Evolutionary conservation across 2,797 vertebrate genomes (phyloP), one percentile per base, ranked within the genome.

Genomic region (Sciurus carolinensis): DNA sequence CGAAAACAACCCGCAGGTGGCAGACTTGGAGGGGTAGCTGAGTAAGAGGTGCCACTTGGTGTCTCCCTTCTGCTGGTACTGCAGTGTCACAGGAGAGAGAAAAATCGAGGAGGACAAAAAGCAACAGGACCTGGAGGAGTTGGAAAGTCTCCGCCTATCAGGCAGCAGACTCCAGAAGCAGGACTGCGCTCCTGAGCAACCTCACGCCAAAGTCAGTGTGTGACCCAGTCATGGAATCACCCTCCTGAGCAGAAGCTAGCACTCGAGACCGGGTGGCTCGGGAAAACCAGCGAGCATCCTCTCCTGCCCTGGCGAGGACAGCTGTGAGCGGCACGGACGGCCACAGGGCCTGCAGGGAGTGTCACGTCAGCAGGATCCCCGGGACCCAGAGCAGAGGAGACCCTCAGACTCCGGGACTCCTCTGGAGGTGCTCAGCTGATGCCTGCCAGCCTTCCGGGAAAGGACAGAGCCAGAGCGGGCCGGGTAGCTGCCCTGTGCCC

Each of bases 61-160:
- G 73, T 75, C 11, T 90, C 6, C 30, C 62, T 71, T 42, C 9
- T 87, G 42, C 42, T 69, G 62, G 4, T 28, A 87, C 26, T 62
- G 54, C 73, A 93, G 87, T 66, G 10, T 36, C 36, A 62, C 11
- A 57, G 36, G 26, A 57, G 77, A 77, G 20, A 73, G 30, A 28
- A 57, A 47, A 76, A 71, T 11, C 17, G 10, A 93, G 52, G 22
- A 28, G 79, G 20, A 42, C 82, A 87, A 3, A 44, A 64, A 62
- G 30, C 42, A 83, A 13, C 7, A 77, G 33, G 9, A 90, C 72
- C 14, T 33, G n/a, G 62, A 71, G 22, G 42, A 71, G 26, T 87
- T 83, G 50, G 30, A 81, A 87, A 79, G 93, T 90, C 64, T 90
- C 15, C 77, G 52, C 17, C 80, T 75, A 62, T 69, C 67, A 85